Conservation (phyloP, 2,797 vertebrate genomes). For the Natrix natrix region DNA sequence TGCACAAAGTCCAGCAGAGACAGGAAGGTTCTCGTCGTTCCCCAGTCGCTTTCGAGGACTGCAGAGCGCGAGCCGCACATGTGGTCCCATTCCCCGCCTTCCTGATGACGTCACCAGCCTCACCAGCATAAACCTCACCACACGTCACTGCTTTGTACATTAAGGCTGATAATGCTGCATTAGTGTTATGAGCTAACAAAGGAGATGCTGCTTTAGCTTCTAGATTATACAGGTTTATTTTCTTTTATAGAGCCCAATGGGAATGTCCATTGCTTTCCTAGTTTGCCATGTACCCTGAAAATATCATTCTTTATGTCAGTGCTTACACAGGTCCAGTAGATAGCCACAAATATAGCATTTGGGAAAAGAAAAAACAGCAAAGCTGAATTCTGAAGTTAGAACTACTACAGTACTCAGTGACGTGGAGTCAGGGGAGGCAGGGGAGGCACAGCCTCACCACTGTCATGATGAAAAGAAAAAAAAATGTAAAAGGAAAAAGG, state of each 20-base stretch:
- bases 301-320: not conserved
- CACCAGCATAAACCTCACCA: too few relatives aligned
- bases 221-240: not conserved
- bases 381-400: not conserved
- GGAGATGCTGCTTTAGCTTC: not conserved
- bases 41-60: too few relatives aligned
- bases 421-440: too few relatives aligned
- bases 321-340: not conserved
- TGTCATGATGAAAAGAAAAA: too few relatives aligned
- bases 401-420: not conserved
- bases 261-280: not conserved
- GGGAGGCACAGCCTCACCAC: too few relatives aligned
- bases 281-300: not conserved
- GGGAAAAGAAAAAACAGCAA: not conserved
- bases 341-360: not conserved
- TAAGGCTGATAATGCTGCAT: not conserved
- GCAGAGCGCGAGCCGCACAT: too few relatives aligned
- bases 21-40: too few relatives aligned
- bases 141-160: not conserved
- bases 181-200: not conserved
- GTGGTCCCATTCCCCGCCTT: too few relatives aligned
- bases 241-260: not conserved
- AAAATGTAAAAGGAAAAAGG: too few relatives aligned
- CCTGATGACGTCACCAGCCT: too few relatives aligned
- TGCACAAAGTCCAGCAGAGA: too few relatives aligned